Evolutionary conservation across 2,113 vertebrate species (phyloP).

Genomic region (Gasterosteus aculeatus): DNA sequence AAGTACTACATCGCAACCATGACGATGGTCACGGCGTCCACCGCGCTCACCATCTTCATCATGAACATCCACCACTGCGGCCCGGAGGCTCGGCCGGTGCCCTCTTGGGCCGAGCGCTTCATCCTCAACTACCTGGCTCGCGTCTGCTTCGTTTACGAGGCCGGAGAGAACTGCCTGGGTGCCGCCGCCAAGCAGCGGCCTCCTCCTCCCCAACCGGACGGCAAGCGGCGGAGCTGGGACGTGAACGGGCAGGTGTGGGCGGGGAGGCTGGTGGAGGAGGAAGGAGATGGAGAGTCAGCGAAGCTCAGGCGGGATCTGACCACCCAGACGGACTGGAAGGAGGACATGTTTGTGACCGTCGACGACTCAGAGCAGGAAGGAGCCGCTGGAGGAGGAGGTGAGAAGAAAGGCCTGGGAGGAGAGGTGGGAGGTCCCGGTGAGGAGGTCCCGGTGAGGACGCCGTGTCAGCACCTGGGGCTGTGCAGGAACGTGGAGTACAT

Average conservation of each 20-base stretch:
- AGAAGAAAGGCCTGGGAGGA: constrained; percentile 36
- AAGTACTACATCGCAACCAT: constrained; percentile 96
- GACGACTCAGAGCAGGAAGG: constrained; percentile 55
- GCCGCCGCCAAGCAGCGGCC: constrained; percentile 18
- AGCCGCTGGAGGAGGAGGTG: constrained; percentile 25
- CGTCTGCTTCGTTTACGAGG: constrained; percentile 85
- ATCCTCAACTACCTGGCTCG: constrained; percentile 86
- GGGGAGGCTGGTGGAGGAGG: constrained; percentile 27
- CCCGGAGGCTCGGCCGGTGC: constrained; percentile 84
- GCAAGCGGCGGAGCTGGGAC: constrained; percentile 44
- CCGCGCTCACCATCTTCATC: constrained; percentile 91
- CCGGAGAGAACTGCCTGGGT: constrained; percentile 79
- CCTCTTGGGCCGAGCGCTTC: constrained; percentile 83
- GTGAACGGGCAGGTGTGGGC: constrained; percentile 48
- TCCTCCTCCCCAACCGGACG: neutral
- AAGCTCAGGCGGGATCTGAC: neutral
- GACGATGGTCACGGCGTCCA: constrained; percentile 92
- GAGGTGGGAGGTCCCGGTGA: constrained; percentile 44
- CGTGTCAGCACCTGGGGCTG: constrained; percentile 79
- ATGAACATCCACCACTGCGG: constrained; percentile 95
- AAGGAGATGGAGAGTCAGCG: neutral
- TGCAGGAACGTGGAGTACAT: constrained; percentile 83
- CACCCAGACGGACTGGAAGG: constrained; percentile 22
- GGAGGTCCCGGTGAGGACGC: constrained; percentile 37
- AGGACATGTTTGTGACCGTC: constrained; percentile 62